A percentile compares a stretch with the other conserved stretches of the same genome.
phyloP scores from a whole-genome alignment of 2,888 invertebrate genomes.

The Pyralis farinalis region DNA sequence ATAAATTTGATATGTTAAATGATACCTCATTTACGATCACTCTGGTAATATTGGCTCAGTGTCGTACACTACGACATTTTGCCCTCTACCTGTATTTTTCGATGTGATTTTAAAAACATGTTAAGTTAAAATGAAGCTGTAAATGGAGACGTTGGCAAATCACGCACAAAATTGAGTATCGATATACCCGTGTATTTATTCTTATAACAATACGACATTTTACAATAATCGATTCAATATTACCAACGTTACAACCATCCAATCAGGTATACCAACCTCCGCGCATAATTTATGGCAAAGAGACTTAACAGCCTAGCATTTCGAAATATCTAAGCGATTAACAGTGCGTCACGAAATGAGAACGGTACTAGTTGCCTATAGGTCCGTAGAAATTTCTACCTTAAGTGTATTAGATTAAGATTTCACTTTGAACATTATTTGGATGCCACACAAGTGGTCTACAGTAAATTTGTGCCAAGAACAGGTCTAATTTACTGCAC shows the following conservation, averaged over 20 bases:
- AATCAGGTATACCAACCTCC: slow-evolving; percentile 6
- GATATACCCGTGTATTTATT: no score
- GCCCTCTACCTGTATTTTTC: no score
- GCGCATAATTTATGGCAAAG: slow-evolving; percentile 25
- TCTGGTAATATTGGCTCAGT: no score
- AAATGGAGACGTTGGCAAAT: no score
- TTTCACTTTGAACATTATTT: neutral
- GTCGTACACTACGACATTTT: no score
- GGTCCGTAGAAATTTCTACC: slow-evolving; percentile 17
- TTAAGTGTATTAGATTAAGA: slow-evolving; percentile 21
- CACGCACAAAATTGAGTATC: no score
- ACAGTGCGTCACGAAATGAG: slow-evolving; percentile 28
- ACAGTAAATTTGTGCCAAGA: neutral
- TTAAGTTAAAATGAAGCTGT: no score
- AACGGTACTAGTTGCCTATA: slow-evolving; percentile 1
- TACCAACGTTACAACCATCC: neutral
- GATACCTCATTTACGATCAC: no score
- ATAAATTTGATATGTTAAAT: no score
- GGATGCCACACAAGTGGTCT: neutral
- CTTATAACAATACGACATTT: no score
- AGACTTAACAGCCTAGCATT: slow-evolving; percentile 18
- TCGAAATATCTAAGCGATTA: slow-evolving; percentile 17
- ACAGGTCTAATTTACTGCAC: neutral
- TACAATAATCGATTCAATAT: neutral
- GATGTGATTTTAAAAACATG: no score